phyloP scores from a whole-genome alignment of 2,888 invertebrate species.

The Stenotaenia linearis region DNA sequence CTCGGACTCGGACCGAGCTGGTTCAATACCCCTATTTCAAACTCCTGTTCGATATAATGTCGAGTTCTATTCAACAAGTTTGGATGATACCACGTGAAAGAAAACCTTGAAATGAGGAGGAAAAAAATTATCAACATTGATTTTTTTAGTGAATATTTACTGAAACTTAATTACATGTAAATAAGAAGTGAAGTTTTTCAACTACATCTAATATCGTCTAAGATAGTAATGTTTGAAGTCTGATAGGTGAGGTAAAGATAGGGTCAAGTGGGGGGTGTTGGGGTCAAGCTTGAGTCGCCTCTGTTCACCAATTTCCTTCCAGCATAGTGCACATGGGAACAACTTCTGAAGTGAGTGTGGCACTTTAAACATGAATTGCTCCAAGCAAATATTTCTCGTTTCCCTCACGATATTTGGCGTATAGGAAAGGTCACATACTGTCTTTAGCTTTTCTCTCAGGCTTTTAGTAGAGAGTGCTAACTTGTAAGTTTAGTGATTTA shows the following conservation, averaged over 20 bases:
- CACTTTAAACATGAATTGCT: slow-evolving; percentile 19
- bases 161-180: too few species aligned
- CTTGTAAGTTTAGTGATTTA: not conserved
- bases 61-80: too few species aligned
- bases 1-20: too few species aligned
- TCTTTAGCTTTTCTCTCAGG: not conserved
- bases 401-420: not conserved
- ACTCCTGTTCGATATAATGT: too few species aligned
- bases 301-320: slow-evolving; percentile 19
- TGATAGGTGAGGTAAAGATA: not conserved
- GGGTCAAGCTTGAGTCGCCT: slow-evolving; percentile 15
- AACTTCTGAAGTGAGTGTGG: slow-evolving; percentile 6
- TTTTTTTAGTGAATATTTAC: too few species aligned
- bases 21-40: too few species aligned
- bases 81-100: too few species aligned
- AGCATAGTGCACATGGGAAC: slow-evolving; percentile 19
- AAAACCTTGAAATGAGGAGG: too few species aligned
- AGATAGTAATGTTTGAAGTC: not conserved
- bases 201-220: too few species aligned
- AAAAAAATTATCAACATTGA: too few species aligned
- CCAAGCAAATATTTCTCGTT: not conserved
- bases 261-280: not conserved
- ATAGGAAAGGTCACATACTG: slow-evolving; percentile 8
- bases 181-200: not conserved
- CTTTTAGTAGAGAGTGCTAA: not conserved